These are phyloP conservation scores for Adrianichthys oophorus DNA, from an alignment of 2,797 vertebrate species.

Conservation along the genomic window DNA sequence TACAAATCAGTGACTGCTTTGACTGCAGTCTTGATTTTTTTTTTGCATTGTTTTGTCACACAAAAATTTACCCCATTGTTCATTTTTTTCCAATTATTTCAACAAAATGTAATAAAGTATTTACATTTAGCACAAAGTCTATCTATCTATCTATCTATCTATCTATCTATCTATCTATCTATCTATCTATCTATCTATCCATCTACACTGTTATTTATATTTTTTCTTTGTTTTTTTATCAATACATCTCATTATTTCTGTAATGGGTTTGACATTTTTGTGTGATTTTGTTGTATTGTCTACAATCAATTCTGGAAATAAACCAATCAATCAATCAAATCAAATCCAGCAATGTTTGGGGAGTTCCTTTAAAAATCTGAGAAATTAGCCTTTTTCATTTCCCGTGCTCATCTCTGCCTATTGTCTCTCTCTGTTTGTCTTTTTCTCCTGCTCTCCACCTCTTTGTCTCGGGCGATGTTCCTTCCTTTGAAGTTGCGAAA, in stretches of 20 bases:
- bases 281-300: too few species aligned
- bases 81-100: background rate
- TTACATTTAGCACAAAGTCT: too few species aligned
- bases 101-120: too few species aligned
- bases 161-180: too few species aligned
- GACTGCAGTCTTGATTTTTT: conserved; percentile 15
- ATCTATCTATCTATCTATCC: too few species aligned
- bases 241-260: too few species aligned
- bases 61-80: conserved; percentile 10
- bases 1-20: conserved; percentile 42
- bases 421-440: conserved; percentile 48
- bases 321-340: too few species aligned
- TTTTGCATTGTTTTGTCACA: conserved; percentile 24
- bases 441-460: conserved; percentile 30
- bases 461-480: conserved; percentile 64
- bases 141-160: too few species aligned
- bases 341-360: conserved; percentile 60
- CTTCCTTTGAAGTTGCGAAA: conserved; percentile 78
- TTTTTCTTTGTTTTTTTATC: too few species aligned
- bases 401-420: conserved; percentile 54
- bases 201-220: too few species aligned
- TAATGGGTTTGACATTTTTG: too few species aligned
- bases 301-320: too few species aligned
- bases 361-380: conserved; percentile 68
- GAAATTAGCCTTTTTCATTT: conserved; percentile 77